Evolutionary conservation across 64 coral and sea anemone genomes (phyloP).

Genomic region (Dendrophyllia cribrosa): DNA sequence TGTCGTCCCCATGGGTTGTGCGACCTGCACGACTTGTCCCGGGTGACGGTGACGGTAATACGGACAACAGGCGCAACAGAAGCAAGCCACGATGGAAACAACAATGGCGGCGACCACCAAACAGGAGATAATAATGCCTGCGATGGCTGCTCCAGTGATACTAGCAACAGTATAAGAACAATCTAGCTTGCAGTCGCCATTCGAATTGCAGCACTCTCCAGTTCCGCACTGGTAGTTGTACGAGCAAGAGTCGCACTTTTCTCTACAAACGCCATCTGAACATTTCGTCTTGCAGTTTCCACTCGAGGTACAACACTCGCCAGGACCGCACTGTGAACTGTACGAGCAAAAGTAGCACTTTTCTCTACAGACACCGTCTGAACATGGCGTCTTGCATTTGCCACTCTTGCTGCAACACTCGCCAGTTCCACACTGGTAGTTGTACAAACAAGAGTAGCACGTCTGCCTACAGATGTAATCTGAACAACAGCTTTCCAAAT

Average conservation of each 20-base stretch:
- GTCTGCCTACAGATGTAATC: not conserved
- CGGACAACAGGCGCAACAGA: slow-evolving; percentile 34
- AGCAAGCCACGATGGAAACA: not conserved
- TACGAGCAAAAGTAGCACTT: not conserved
- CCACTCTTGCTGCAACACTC: no score
- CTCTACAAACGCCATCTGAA: slow-evolving; percentile 5
- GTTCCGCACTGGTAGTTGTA: not conserved
- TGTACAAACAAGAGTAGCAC: no score
- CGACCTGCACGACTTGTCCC: not conserved
- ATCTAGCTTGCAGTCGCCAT: not conserved
- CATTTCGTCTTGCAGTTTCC: not conserved
- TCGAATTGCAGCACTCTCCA: not conserved
- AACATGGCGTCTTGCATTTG: no score
- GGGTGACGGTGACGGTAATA: slow-evolving; percentile 3
- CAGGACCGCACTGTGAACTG: not conserved
- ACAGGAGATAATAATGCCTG: not conserved
- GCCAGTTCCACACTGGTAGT: no score
- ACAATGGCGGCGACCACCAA: not conserved
- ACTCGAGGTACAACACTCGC: not conserved
- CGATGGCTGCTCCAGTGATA: not conserved
- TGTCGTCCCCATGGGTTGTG: not conserved
- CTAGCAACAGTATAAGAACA: not conserved
- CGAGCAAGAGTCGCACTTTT: not conserved
- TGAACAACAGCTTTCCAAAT: not conserved
- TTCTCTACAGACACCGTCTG: not conserved